A percentile compares a stretch with the other conserved stretches of the same genome.
Evolutionary conservation across 2,888 invertebrate genomes (phyloP).

Genomic region (Strigamia maritima): DNA sequence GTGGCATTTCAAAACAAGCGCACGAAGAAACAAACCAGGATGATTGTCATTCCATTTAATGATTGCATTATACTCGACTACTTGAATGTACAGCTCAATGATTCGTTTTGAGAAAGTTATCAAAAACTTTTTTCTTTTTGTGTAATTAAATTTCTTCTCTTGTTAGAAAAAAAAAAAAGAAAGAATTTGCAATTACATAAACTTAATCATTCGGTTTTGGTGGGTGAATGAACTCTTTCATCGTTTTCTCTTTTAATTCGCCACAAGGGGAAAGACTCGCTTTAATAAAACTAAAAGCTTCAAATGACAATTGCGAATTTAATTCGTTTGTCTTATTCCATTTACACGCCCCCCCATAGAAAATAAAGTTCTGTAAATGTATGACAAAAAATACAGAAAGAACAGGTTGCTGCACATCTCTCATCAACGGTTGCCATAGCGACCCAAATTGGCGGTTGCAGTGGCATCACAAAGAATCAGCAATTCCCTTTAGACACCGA

Average conservation of each 20-base stretch:
- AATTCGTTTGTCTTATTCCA: background rate
- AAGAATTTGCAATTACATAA: background rate
- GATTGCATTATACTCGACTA: background rate
- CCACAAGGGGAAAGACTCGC: background rate
- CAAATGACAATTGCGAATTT: slow-evolving; percentile 12
- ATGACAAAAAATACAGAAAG: no score
- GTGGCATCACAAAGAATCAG: slow-evolving; percentile 28
- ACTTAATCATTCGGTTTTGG: slow-evolving; percentile 18
- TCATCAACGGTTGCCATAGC: slow-evolving; percentile 18
- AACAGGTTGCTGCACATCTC: background rate
- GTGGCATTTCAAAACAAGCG: slow-evolving; percentile 15
- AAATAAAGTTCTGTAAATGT: background rate
- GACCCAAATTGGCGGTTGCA: slow-evolving; percentile 14
- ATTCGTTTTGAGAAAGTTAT: slow-evolving; percentile 12
- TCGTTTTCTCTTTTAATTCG: slow-evolving; percentile 22
- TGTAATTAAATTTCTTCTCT: slow-evolving; percentile 22
- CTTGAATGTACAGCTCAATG: background rate
- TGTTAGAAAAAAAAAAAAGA: background rate
- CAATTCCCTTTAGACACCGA: slow-evolving; percentile 23
- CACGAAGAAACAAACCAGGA: background rate
- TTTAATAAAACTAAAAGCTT: slow-evolving; percentile 26
- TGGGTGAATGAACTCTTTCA: slow-evolving; percentile 28
- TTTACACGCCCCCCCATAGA: background rate
- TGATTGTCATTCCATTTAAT: slow-evolving; percentile 10
- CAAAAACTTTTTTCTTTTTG: slow-evolving; percentile 11